A percentile compares a stretch with the other conserved stretches of the same genome.
Conservation (phyloP, 2,113 vertebrate species). For the Neoarius graeffei region DNA sequence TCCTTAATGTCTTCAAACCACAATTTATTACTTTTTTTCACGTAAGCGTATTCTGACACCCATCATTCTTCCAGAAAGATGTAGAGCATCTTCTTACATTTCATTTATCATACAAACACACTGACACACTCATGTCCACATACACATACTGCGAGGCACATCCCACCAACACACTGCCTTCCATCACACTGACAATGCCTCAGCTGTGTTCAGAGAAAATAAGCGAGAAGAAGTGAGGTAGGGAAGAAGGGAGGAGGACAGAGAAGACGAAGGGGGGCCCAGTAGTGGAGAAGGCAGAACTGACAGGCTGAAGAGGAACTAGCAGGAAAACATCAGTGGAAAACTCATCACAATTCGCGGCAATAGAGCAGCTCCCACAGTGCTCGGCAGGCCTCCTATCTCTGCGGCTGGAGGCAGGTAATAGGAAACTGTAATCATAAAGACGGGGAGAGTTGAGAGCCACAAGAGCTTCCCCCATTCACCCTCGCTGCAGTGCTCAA, state of each 20-base stretch:
- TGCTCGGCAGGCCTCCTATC: slow-evolving; percentile 74
- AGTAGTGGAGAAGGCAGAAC: slow-evolving; percentile 62
- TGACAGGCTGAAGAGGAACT: slow-evolving; percentile 51
- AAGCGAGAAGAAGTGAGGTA: slow-evolving; percentile 14
- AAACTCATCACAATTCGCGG: slow-evolving; percentile 76
- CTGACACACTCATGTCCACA: neutral
- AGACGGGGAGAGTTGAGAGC: slow-evolving; percentile 62
- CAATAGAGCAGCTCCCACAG: slow-evolving; percentile 69
- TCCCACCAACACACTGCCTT: slow-evolving; percentile 30
- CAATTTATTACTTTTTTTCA: neutral
- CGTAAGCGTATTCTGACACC: neutral
- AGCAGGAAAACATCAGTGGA: slow-evolving; percentile 74
- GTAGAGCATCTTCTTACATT: neutral
- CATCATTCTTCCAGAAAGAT: neutral
- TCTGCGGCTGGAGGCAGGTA: slow-evolving; percentile 75
- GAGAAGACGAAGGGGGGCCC: slow-evolving; percentile 36
- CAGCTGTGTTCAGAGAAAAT: slow-evolving; percentile 44
- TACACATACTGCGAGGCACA: neutral
- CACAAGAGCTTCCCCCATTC: slow-evolving; percentile 68
- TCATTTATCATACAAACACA: neutral
- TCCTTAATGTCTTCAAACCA: neutral
- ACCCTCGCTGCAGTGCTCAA: slow-evolving; percentile 39
- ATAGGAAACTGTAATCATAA: slow-evolving; percentile 76
- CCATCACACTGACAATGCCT: slow-evolving; percentile 42
- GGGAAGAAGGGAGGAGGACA: slow-evolving; percentile 19